Evolutionary conservation across 1,140 invertebrate genomes (phyloP), one percentile per base, ranked within the genome.

Genomic region (Plodia interpunctella): DNA sequence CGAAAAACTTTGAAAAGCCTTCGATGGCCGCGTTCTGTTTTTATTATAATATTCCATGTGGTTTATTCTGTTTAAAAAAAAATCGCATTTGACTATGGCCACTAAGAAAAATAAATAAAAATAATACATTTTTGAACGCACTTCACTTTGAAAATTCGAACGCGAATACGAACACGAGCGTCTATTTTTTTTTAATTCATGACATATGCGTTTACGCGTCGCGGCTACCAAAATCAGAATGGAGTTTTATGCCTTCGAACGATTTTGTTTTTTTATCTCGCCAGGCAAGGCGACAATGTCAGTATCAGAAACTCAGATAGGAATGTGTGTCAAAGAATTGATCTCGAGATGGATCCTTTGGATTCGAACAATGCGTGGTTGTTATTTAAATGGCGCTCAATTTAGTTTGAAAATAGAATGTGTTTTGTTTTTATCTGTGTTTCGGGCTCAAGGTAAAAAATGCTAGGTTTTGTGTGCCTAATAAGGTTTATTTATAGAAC

Each of bases 21-120:
- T 89, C 0, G 81, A 81, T 3, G 87, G 86, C 0, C 86, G 69
- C 5, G 85, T 87, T 38, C 73, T 76, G 50, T 89, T 89, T 44
- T 52, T 78, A n/a, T n/a, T n/a, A 58, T 87, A 88, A 60, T 59
- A 89, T 50, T 86, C 83, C 64, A 84, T 75, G 52, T 89, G 85
- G 55, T 89, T 84, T 19, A 89, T 57, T 30, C 66, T 72, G 49
- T 66, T 83, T 17, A 76, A 53, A 57, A 74, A 87, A 51, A 70
- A 72, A 32, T 78, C 59, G 0, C 65, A 71, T 5, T 55, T 38
- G 0, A 68, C 57, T 0, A 68, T 44, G 30, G 72, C 66, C 6
- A 74, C 5, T 13, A 68, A 49, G 13, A 70, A 17, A 5, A 68
- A 11, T 21, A 3, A 69, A 51, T 11, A 64, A 49, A 6, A 71